Evolutionary conservation across 2,797 vertebrate species (phyloP).

Genomic region (Capromys pilorides): DNA sequence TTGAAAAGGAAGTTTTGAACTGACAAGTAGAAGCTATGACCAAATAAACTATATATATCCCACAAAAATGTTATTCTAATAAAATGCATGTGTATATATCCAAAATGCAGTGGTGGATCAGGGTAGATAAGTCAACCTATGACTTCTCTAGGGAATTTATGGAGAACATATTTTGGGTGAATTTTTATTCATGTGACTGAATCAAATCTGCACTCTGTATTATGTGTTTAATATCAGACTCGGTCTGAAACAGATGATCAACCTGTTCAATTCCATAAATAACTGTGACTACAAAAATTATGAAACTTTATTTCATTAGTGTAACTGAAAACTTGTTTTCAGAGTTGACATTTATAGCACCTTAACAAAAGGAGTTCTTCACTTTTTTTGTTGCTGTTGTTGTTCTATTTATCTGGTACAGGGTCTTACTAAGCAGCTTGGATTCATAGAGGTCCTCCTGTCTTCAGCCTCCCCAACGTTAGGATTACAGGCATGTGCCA

Average conservation of each 20-base stretch:
- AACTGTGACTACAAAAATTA: background rate
- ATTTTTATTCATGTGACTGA: background rate
- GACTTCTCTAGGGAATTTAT: background rate
- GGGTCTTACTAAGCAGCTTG: no score
- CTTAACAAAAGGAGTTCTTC: constrained; percentile 23
- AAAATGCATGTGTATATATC: background rate
- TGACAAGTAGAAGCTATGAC: background rate
- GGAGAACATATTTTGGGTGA: background rate
- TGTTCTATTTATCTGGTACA: no score
- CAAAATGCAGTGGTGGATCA: background rate
- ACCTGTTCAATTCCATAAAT: background rate
- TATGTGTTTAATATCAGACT: background rate
- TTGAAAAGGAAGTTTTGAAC: constrained; percentile 5
- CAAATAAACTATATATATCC: background rate
- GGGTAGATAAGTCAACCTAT: background rate
- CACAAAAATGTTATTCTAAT: constrained; percentile 20
- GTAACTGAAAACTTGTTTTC: constrained; percentile 39
- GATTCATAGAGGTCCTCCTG: no score
- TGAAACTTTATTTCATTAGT: background rate
- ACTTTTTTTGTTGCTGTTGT: background rate
- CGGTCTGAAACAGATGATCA: constrained; percentile 6
- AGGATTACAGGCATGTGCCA: no score
- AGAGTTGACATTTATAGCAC: background rate
- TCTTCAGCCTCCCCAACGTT: no score
- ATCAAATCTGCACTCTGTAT: background rate